A percentile compares a stretch with the other conserved stretches of the same genome.
Evolutionary conservation across 2,888 invertebrate genomes (phyloP).

Genomic region (Stenoptilia bipunctidactyla): DNA sequence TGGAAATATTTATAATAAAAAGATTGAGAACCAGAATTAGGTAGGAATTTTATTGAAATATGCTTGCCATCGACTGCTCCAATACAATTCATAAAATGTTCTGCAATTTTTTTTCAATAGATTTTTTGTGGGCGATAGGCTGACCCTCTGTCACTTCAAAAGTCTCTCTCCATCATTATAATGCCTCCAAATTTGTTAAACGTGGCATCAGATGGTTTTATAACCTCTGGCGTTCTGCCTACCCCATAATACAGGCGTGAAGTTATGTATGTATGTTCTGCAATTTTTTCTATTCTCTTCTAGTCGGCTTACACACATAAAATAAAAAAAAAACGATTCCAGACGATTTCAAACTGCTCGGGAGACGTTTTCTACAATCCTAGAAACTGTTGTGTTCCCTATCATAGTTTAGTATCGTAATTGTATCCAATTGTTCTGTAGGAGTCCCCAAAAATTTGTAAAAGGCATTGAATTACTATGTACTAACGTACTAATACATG

Average conservation of each 20-base stretch:
- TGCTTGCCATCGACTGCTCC: constrained; percentile 19
- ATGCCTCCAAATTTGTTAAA: no score
- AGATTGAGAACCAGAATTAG: background rate
- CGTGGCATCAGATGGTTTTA: no score
- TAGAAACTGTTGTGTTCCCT: constrained; percentile 4
- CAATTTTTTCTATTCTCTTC: constrained; percentile 4
- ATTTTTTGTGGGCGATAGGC: no score
- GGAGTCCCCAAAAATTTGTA: constrained; percentile 7
- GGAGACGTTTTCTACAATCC: constrained; percentile 5
- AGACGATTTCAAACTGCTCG: constrained; percentile 3
- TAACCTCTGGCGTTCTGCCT: no score
- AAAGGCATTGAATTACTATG: constrained; percentile 2
- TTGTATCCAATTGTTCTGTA: constrained; percentile 8
- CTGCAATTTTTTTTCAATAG: constrained; percentile 13
- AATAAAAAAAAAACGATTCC: background rate
- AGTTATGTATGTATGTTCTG: no score
- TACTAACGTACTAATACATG: no score
- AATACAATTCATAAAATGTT: constrained; percentile 12
- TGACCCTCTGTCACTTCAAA: no score
- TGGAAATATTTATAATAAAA: constrained; percentile 4
- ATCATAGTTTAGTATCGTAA: no score
- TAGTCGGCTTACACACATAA: no score
- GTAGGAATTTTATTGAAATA: constrained; percentile 10
- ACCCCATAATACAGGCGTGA: no score
- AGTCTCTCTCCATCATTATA: no score